phyloP scores from a whole-genome alignment of 2,797 vertebrate species.

The Apodemus agrarius region DNA sequence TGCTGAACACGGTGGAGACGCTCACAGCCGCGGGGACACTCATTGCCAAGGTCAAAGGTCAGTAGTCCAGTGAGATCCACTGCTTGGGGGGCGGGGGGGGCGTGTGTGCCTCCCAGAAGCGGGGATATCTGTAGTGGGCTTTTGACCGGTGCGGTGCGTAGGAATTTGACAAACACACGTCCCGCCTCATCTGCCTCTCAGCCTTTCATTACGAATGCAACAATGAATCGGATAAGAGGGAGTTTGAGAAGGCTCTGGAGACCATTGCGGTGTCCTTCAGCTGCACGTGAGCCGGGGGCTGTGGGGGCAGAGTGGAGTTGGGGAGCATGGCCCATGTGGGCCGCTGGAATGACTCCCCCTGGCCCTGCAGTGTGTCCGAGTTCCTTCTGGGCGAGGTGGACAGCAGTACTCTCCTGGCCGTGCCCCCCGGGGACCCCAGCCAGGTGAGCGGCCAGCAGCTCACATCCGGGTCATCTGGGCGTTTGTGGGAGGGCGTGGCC shows the following conservation, averaged over 20 bases:
- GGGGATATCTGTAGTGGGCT: not conserved
- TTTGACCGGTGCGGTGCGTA: not conserved
- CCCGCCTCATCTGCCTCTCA: conserved; percentile 70
- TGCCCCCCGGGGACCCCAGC: conserved; percentile 94
- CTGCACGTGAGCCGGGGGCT: conserved; percentile 91
- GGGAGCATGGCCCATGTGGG: not conserved
- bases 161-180: not conserved
- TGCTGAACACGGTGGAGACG: conserved; percentile 97
- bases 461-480: not conserved
- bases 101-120: not conserved
- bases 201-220: conserved; percentile 96
- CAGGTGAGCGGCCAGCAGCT: conserved; percentile 89
- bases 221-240: conserved; percentile 93
- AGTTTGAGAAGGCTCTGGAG: conserved; percentile 98
- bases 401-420: conserved; percentile 95
- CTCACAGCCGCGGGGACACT: conserved; percentile 96
- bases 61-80: not conserved
- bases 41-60: conserved; percentile 98
- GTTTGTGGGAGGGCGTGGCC: not conserved
- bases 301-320: accelerated
- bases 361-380: conserved; percentile 92
- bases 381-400: conserved; percentile 98
- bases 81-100: not conserved
- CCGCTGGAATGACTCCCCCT: not conserved
- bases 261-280: conserved; percentile 97